Conservation (phyloP, 2,113 vertebrate genomes). For the Cyprinus carpio region DNA sequence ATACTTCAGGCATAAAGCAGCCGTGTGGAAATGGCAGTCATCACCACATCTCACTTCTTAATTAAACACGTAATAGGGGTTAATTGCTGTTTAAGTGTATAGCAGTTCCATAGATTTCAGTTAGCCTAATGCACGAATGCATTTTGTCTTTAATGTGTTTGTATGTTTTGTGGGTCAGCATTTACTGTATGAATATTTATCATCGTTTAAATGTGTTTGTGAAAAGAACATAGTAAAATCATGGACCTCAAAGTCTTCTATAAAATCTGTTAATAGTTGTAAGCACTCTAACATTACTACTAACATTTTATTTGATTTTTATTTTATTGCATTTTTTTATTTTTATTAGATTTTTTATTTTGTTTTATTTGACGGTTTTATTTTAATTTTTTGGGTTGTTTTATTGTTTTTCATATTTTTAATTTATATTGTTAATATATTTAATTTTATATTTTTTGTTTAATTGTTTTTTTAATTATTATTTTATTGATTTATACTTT, state of each 20-base stretch:
- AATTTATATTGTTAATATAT: too few relatives aligned
- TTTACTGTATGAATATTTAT: not conserved
- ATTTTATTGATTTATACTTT: too few relatives aligned
- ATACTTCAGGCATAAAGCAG: constrained; percentile 10
- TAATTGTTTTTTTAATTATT: too few relatives aligned
- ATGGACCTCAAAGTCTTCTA: not conserved
- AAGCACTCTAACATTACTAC: not conserved
- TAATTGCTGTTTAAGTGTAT: constrained; percentile 26
- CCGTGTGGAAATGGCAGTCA: not conserved
- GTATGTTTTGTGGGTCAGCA: not conserved
- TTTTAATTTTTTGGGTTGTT: too few relatives aligned
- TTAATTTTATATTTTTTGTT: too few relatives aligned
- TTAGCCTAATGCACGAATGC: not conserved
- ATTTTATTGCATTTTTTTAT: too few relatives aligned
- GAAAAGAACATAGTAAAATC: not conserved
- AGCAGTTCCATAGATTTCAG: constrained; percentile 37
- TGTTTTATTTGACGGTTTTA: too few relatives aligned
- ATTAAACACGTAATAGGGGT: constrained; percentile 42
- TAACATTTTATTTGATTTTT: too few relatives aligned
- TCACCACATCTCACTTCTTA: constrained; percentile 25
- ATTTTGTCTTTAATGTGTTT: not conserved
- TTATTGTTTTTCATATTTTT: too few relatives aligned
- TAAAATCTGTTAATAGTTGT: not conserved
- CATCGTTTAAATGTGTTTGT: not conserved
- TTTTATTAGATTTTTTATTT: too few relatives aligned